Percentiles rank a stretch among this genome's conserved stretches.
These are phyloP conservation scores for Nannoperca australis DNA, from an alignment of 2,797 vertebrate species.

Conservation along the genomic window DNA sequence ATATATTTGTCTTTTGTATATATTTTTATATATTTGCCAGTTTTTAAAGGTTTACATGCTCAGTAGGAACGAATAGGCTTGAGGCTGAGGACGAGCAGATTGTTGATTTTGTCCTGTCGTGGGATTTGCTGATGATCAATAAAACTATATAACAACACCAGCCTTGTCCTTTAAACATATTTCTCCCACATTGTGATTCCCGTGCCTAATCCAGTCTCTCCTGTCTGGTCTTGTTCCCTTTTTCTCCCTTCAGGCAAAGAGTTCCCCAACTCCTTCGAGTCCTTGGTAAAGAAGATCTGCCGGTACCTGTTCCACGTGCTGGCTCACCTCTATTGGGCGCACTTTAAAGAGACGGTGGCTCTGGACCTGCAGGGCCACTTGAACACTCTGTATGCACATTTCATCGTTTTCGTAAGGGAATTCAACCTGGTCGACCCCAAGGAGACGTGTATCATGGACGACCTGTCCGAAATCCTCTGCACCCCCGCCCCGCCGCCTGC, in stretches of 20 bases:
- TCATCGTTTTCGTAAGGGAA: constrained; percentile 98
- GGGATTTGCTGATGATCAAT: neutral
- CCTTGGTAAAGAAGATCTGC: constrained; percentile 98
- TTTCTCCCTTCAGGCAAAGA: constrained; percentile 89
- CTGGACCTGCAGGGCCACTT: constrained; percentile 98
- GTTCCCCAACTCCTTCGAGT: constrained; percentile 97
- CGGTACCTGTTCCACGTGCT: constrained; percentile 96
- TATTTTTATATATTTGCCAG: no score
- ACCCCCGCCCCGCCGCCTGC: constrained; percentile 76
- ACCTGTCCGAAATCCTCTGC: constrained; percentile 98
- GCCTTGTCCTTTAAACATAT: neutral
- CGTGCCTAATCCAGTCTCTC: constrained; percentile 23
- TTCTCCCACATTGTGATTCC: neutral
- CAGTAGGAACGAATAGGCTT: neutral
- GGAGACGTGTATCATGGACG: constrained; percentile 98
- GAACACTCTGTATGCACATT: constrained; percentile 98
- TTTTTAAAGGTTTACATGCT: neutral
- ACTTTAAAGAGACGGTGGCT: constrained; percentile 98
- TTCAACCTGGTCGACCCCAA: constrained; percentile 99
- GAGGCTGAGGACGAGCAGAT: neutral
- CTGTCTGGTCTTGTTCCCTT: constrained; percentile 3
- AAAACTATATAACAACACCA: neutral
- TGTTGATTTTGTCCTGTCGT: neutral
- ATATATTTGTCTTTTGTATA: neutral
- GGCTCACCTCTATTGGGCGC: constrained; percentile 98